Base-by-base conservation (phyloP, 1,140 invertebrate species). In the fruit fly (Drosophila melanogaster) region DNA sequence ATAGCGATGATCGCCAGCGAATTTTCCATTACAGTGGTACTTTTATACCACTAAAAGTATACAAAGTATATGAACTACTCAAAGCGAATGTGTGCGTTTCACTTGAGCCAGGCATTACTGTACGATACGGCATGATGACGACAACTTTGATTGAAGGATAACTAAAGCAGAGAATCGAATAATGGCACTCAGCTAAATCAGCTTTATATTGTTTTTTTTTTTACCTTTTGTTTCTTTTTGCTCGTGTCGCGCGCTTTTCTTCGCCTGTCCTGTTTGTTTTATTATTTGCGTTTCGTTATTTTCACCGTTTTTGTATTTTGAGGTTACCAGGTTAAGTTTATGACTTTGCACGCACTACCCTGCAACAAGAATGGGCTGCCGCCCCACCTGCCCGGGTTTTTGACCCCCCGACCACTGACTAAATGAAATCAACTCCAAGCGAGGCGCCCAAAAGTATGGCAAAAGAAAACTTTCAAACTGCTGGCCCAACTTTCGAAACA, bases 311-410 rank as follows among this genome's bases (percentile, higher is more conserved):
- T 22, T 59, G 17, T 59, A 33, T 76, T 58, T 84, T 79, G 77
- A 70, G 81, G 83, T 86, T 76, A 86, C 65, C 80, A 75, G 81
- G 83, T 86, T 86, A 86, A 86, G 81, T 86, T 86, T 86, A 87
- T 71, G 75, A 64, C 79, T 80, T 69, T 67, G 64, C 81, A 81
- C 83, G 83, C 81, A 81, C 71, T 77, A 70, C 41, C 33, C 78
- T 64, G 67, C 81, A 79, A 58, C 19, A 19, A 38, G 22, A n/a
- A 24, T 22, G 3, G 26, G 26, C 26, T 30, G 30, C 19, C 19
- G 19, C 1, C 55, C 35, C 44, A 47, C 58, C 43, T 40, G 1
- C 44, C 35, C n/a, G 24, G 1, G n/a, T 30, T 26, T 33, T 41
- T 30, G 70, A 51, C 24, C 8, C 8, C 47, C 12, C 46, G 26